These are phyloP conservation scores for Lithophane socia DNA, from an alignment of 2,888 invertebrate genomes.

Conservation along the genomic window DNA sequence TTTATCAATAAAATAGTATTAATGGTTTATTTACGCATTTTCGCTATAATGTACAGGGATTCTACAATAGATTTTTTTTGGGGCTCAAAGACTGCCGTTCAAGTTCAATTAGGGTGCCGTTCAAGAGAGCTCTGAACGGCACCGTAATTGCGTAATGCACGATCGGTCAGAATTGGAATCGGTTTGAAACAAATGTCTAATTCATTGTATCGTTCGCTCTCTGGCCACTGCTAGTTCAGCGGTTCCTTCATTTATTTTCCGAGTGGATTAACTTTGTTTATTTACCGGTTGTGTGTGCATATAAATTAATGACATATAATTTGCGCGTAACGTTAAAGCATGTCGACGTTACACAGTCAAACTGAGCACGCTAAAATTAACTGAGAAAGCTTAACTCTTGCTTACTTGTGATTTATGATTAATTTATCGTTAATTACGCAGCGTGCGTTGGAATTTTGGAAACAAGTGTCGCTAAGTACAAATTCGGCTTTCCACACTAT, in stretches of 20 bases:
- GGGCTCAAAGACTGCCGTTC: too few species aligned
- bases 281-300: background rate
- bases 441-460: constrained; percentile 41
- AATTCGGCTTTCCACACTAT: constrained; percentile 5
- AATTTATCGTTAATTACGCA: constrained; percentile 57
- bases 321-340: constrained; percentile 14
- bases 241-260: constrained; percentile 13
- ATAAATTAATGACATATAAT: constrained; percentile 7
- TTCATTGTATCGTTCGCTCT: background rate
- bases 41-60: background rate
- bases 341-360: constrained; percentile 28
- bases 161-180: too few species aligned
- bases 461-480: constrained; percentile 38
- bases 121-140: too few species aligned
- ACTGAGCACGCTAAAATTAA: constrained; percentile 52
- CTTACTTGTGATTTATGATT: constrained; percentile 55
- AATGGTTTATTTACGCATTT: background rate
- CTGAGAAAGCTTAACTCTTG: constrained; percentile 49
- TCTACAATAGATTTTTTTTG: background rate
- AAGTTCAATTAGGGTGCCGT: too few species aligned
- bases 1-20: constrained; percentile 7
- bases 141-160: too few species aligned
- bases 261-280: background rate
- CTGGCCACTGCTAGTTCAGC: background rate
- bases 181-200: too few species aligned